Percentiles rank a stretch among this genome's conserved stretches.
phyloP scores from a whole-genome alignment of 2,888 invertebrate species.

The Lepidochrysops patricia region DNA sequence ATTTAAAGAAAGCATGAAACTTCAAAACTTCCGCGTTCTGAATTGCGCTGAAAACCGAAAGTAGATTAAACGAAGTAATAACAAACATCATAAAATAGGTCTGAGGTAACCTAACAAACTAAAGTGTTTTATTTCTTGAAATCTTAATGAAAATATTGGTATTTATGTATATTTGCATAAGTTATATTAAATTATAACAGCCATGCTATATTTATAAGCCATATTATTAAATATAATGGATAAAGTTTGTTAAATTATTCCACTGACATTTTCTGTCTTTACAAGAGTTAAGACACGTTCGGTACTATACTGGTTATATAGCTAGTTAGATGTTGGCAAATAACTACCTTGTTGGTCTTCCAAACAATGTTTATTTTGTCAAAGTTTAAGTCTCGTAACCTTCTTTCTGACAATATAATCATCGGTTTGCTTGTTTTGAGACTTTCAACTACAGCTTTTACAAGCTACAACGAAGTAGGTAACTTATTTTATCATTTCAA shows the following conservation, averaged over 20 bases:
- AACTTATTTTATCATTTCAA: no score
- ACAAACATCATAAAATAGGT: no score
- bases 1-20: background rate
- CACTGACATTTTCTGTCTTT: background rate
- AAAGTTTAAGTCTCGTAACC: background rate
- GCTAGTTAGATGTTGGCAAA: background rate
- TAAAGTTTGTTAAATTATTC: background rate
- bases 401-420: background rate
- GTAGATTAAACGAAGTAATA: no score
- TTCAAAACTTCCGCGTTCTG: background rate
- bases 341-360: background rate
- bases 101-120: no score
- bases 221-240: no score
- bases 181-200: no score
- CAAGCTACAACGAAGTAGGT: no score
- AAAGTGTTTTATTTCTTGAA: no score
- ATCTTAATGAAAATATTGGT: background rate
- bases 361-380: background rate
- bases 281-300: background rate
- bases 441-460: no score
- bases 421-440: background rate
- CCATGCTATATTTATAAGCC: no score
- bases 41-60: background rate
- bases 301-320: no score
- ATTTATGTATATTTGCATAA: no score